Evolutionary conservation across 2,113 vertebrate genomes (phyloP).

Genomic region (Dipodomys stephensi): DNA sequence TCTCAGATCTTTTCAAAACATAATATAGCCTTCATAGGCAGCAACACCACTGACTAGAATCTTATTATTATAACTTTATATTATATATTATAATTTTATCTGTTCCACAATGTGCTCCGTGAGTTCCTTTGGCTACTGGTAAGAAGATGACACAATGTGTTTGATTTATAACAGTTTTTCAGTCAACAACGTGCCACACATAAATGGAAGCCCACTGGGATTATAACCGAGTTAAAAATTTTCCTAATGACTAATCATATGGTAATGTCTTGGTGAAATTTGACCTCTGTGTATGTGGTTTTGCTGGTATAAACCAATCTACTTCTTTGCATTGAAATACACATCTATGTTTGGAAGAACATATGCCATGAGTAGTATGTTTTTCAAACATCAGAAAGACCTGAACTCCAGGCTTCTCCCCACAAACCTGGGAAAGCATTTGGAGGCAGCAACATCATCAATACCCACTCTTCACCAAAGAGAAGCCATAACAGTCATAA

Average conservation of each 20-base stretch:
- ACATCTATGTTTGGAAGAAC: too few relatives aligned
- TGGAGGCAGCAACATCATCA: too few relatives aligned
- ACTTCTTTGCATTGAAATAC: background rate
- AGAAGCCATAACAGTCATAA: too few relatives aligned
- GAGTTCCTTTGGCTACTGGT: background rate
- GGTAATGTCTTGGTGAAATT: too few relatives aligned
- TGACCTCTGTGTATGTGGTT: background rate
- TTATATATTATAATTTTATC: background rate
- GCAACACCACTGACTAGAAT: background rate
- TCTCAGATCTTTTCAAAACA: background rate
- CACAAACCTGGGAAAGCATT: too few relatives aligned
- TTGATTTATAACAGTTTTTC: background rate
- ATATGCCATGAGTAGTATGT: too few relatives aligned
- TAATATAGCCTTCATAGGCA: background rate
- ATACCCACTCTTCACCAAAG: too few relatives aligned
- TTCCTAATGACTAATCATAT: background rate
- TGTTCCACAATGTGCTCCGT: background rate
- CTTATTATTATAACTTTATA: too few relatives aligned
- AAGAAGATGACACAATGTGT: background rate
- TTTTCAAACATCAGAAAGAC: too few relatives aligned
- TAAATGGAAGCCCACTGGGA: too few relatives aligned
- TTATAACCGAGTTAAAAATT: background rate
- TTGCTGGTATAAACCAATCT: background rate
- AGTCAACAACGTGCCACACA: too few relatives aligned
- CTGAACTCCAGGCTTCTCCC: too few relatives aligned